These are phyloP conservation scores for Pempheris klunzingeri DNA, from an alignment of 2,797 vertebrate species.

Conservation along the genomic window DNA sequence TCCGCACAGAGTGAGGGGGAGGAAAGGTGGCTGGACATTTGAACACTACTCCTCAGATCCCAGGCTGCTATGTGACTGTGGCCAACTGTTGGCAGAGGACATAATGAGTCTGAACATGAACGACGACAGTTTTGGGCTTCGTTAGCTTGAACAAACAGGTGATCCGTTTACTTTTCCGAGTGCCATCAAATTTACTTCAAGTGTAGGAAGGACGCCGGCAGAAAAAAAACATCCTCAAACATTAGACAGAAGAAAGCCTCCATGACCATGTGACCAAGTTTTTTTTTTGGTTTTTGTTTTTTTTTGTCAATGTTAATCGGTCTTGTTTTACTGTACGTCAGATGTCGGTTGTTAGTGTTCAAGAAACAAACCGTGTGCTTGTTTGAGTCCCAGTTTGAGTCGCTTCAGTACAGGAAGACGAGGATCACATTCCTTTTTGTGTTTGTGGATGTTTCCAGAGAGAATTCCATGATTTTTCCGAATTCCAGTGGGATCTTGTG, in stretches of 20 bases:
- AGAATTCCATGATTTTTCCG: slow-evolving; percentile 69
- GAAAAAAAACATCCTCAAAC: not conserved
- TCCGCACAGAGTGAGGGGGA: slow-evolving; percentile 35
- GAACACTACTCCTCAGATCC: slow-evolving; percentile 70
- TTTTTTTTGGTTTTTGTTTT: not conserved
- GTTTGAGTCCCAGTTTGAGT: slow-evolving; percentile 45
- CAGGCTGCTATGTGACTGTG: slow-evolving; percentile 59
- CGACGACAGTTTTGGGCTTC: slow-evolving; percentile 30
- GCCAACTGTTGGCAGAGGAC: slow-evolving; percentile 39
- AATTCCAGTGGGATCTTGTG: slow-evolving; percentile 68
- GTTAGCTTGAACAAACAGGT: slow-evolving; percentile 45
- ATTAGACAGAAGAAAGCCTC: slow-evolving; percentile 37
- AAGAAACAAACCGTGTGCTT: slow-evolving; percentile 44
- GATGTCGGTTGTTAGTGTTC: slow-evolving; percentile 36
- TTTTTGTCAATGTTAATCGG: slow-evolving; percentile 20
- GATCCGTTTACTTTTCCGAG: slow-evolving; percentile 60
- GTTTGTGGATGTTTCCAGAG: slow-evolving; percentile 62
- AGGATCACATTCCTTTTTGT: slow-evolving; percentile 80
- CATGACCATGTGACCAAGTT: slow-evolving; percentile 70
- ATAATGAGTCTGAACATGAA: slow-evolving; percentile 31
- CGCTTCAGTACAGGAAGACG: slow-evolving; percentile 40
- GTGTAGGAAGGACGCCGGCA: slow-evolving; percentile 20
- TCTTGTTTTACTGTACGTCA: slow-evolving; percentile 47
- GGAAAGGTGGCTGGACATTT: slow-evolving; percentile 50
- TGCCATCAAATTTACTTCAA: slow-evolving; percentile 68